Evolutionary conservation across 2,888 invertebrate species (phyloP).

Genomic region (Himalopsyche tibetana): DNA sequence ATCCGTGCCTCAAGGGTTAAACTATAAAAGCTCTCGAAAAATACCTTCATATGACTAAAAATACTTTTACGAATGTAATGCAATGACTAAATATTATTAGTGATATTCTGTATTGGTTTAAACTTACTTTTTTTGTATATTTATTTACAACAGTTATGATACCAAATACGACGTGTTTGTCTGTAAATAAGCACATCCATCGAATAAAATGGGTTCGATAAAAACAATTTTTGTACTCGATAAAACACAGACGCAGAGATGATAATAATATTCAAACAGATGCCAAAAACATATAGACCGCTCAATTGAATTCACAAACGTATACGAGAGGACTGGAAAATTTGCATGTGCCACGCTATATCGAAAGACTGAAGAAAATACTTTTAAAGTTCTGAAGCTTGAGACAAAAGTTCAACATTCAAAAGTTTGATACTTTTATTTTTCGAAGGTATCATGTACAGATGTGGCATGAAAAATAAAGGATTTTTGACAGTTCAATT

Average conservation of each 20-base stretch:
- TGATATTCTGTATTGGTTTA: too few relatives aligned
- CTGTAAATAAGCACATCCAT: too few relatives aligned
- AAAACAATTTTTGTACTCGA: neutral
- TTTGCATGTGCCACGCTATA: neutral
- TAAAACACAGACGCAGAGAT: neutral
- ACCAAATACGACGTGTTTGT: too few relatives aligned
- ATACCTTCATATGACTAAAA: too few relatives aligned
- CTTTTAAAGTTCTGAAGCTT: neutral
- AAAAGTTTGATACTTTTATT: neutral
- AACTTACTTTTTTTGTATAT: too few relatives aligned
- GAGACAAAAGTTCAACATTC: conserved; percentile 4
- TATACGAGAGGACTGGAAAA: neutral
- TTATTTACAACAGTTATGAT: too few relatives aligned
- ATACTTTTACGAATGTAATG: too few relatives aligned
- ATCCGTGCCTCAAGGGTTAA: too few relatives aligned
- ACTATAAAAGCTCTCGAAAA: too few relatives aligned
- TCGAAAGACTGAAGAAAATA: neutral
- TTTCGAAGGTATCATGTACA: neutral
- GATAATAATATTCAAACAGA: neutral
- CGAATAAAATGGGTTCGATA: neutral
- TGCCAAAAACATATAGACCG: neutral
- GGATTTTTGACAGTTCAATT: conserved; percentile 6
- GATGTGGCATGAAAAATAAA: neutral
- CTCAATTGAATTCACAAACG: neutral
- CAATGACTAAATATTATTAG: too few relatives aligned